A percentile compares a stretch with the other conserved stretches of the same genome.
These are phyloP conservation scores for Hydropsyche betteni DNA, from an alignment of 2,888 invertebrate genomes.

Conservation along the genomic window DNA sequence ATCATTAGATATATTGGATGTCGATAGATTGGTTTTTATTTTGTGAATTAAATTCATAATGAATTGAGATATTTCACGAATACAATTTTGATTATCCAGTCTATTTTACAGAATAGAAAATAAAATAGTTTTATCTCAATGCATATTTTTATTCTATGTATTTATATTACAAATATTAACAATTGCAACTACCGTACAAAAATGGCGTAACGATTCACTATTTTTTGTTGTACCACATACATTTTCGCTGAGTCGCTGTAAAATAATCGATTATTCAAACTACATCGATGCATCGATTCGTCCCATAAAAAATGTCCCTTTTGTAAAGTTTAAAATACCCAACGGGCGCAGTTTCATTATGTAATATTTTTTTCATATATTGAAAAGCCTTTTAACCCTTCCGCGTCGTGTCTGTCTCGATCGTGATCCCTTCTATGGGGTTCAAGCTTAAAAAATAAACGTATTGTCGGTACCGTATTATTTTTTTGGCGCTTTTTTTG, in stretches of 20 bases:
- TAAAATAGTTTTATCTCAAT: too few species aligned
- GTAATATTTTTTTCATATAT: conserved; percentile 22
- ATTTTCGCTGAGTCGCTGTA: conserved; percentile 5
- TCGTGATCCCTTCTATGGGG: conserved; percentile 50
- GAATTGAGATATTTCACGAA: too few species aligned
- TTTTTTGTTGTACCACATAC: not conserved
- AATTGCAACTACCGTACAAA: too few species aligned
- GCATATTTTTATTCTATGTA: too few species aligned
- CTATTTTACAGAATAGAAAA: too few species aligned
- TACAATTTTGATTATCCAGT: too few species aligned
- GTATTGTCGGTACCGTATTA: conserved; percentile 43
- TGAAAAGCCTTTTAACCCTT: conserved; percentile 43
- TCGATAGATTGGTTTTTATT: too few species aligned
- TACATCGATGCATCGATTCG: conserved; percentile 22
- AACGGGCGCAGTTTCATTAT: conserved; percentile 11
- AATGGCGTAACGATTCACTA: too few species aligned
- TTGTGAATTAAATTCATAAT: too few species aligned
- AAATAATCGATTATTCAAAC: conserved; percentile 34
- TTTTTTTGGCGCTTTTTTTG: conserved; percentile 39
- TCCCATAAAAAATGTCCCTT: conserved; percentile 33
- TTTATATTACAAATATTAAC: too few species aligned
- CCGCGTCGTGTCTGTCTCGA: conserved; percentile 42
- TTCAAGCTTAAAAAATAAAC: conserved; percentile 47
- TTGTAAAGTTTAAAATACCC: conserved; percentile 39
- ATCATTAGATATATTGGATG: too few species aligned